Evolutionary conservation across 2,888 invertebrate genomes (phyloP).

Genomic region (Diarsia rubi): DNA sequence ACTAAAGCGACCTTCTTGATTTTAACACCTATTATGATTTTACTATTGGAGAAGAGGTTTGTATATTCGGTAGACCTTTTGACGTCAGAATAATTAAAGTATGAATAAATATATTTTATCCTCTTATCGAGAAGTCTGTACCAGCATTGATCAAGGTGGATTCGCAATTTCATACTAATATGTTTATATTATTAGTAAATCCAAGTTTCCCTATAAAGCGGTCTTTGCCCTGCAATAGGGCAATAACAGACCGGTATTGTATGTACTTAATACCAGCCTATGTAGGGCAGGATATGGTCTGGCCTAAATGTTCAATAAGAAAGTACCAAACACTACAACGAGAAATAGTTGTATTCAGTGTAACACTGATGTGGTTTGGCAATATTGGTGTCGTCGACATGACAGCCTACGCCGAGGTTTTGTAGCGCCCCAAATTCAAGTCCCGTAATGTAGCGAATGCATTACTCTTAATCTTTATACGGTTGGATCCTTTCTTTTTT

Average conservation of each 20-base stretch:
- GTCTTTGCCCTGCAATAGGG: too few relatives aligned
- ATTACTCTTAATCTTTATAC: slow-evolving; percentile 67
- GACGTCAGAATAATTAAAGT: not conserved
- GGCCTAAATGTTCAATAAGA: slow-evolving; percentile 12
- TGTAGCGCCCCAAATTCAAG: slow-evolving; percentile 64
- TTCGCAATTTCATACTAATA: not conserved
- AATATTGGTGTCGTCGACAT: slow-evolving; percentile 48
- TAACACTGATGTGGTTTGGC: slow-evolving; percentile 38
- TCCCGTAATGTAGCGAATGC: slow-evolving; percentile 64
- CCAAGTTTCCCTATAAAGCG: not conserved
- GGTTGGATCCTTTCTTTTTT: slow-evolving; percentile 54
- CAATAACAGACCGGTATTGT: not conserved
- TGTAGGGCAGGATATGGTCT: not conserved
- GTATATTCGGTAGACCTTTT: not conserved
- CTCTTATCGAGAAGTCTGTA: not conserved
- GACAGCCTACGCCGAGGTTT: slow-evolving; percentile 62
- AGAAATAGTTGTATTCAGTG: slow-evolving; percentile 22
- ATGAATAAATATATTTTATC: not conserved
- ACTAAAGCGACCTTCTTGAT: not conserved
- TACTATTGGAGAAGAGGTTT: not conserved
- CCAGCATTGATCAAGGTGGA: not conserved
- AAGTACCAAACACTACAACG: not conserved
- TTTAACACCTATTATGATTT: not conserved
- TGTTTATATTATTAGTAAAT: too few relatives aligned
- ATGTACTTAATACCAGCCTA: too few relatives aligned